A percentile compares a stretch with the other conserved stretches of the same genome.
Conservation (phyloP, 1,140 invertebrate species). For the Calliopsis andreniformis region DNA sequence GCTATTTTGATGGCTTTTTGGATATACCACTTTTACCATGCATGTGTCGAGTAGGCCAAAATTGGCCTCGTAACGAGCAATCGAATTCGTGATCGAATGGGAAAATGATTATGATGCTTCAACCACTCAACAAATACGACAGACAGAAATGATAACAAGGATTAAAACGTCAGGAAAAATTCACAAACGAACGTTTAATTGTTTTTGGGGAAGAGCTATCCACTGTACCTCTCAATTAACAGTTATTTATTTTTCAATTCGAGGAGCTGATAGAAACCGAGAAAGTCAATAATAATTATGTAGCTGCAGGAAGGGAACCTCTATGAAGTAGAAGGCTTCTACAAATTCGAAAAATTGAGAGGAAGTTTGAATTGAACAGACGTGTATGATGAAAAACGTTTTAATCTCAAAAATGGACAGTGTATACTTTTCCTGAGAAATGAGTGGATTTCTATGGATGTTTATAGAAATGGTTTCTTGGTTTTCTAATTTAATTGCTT, state of each 20-base stretch:
- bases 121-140: too few relatives aligned
- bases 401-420: conserved; percentile 17
- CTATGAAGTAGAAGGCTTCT: background rate
- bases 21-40: too few relatives aligned
- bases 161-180: background rate
- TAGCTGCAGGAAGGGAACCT: background rate
- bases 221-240: background rate
- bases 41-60: too few relatives aligned
- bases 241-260: conserved; percentile 3
- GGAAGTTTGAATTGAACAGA: background rate
- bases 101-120: background rate
- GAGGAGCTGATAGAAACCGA: background rate
- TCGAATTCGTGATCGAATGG: background rate
- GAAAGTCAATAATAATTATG: background rate
- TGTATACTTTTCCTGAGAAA: conserved; percentile 10
- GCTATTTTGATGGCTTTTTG: too few relatives aligned
- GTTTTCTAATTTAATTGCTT: background rate
- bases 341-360: background rate
- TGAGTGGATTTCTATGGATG: background rate
- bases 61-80: too few relatives aligned
- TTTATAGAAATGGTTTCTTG: background rate
- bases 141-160: too few relatives aligned
- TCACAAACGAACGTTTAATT: background rate
- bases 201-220: too few relatives aligned
- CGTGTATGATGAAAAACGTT: conserved; percentile 12